A percentile compares a stretch with the other conserved stretches of the same genome.
Evolutionary conservation across 2,888 invertebrate genomes (phyloP).

Genomic region (Hymenopus coronatus): DNA sequence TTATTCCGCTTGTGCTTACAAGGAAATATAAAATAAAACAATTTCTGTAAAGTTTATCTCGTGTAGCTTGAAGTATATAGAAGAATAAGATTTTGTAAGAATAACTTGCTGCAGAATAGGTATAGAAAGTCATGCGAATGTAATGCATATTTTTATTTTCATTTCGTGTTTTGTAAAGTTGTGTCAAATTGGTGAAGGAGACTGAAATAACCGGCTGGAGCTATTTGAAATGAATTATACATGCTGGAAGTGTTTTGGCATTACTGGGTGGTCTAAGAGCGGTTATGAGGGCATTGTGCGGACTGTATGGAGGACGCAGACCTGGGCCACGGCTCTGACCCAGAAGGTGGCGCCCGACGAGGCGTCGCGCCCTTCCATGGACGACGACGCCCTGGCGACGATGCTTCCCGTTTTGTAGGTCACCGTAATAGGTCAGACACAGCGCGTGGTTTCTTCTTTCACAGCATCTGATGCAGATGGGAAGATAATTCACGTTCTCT

Average conservation of each 20-base stretch:
- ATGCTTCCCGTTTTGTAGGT: neutral
- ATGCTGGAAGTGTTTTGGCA: no score
- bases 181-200: neutral
- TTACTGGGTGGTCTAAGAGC: neutral
- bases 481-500: neutral
- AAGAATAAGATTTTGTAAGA: no score
- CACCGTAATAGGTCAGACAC: neutral
- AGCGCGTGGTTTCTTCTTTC: neutral
- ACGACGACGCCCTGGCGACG: neutral
- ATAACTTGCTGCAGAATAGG: no score
- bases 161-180: no score
- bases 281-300: neutral
- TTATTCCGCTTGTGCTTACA: no score
- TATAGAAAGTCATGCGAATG: no score
- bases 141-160: no score
- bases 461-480: neutral
- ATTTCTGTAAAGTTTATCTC: no score
- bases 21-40: no score
- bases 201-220: neutral
- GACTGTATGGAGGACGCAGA: neutral
- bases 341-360: neutral
- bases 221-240: no score
- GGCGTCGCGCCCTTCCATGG: neutral
- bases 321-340: neutral
- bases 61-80: no score